A percentile compares a stretch with the other conserved stretches of the same genome.
Evolutionary conservation across 2,113 vertebrate species (phyloP).

Genomic region (Hystrix brachyura): DNA sequence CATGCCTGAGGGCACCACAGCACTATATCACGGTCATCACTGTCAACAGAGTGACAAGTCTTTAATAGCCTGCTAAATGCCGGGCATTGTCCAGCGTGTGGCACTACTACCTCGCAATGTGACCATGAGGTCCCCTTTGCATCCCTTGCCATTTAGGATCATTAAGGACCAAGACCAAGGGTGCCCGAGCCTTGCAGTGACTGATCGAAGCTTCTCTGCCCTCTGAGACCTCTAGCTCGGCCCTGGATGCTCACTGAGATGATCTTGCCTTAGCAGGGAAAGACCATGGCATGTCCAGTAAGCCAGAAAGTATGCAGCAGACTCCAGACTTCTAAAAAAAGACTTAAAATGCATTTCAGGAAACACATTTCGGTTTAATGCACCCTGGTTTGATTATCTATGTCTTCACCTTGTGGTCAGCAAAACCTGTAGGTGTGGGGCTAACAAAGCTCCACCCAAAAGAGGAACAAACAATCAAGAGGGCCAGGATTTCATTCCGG

Average conservation of each 20-base stretch:
- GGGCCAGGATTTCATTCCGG: not conserved
- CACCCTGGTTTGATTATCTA: not conserved
- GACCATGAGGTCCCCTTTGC: rapidly evolving
- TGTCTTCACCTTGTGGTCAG: not conserved
- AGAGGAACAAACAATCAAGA: not conserved
- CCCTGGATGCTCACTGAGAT: not conserved
- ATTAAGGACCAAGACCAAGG: not conserved
- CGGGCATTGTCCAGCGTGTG: not conserved
- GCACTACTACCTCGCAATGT: not conserved
- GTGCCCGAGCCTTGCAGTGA: not conserved
- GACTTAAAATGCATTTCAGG: not conserved
- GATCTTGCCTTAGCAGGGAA: not conserved
- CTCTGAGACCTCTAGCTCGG: not conserved
- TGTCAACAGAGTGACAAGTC: rapidly evolving
- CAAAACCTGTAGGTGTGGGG: not conserved
- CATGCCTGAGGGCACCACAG: not conserved
- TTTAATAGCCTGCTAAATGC: not conserved
- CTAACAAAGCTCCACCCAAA: not conserved
- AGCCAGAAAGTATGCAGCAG: not conserved
- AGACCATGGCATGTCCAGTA: not conserved
- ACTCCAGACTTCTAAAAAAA: not conserved
- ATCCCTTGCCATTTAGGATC: not conserved
- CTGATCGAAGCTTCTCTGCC: not conserved
- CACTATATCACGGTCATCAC: rapidly evolving
- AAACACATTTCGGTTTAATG: not conserved